Percentiles rank a stretch among this genome's conserved stretches.
Conservation (phyloP, 1,140 invertebrate species). For the Heliconius himera region DNA sequence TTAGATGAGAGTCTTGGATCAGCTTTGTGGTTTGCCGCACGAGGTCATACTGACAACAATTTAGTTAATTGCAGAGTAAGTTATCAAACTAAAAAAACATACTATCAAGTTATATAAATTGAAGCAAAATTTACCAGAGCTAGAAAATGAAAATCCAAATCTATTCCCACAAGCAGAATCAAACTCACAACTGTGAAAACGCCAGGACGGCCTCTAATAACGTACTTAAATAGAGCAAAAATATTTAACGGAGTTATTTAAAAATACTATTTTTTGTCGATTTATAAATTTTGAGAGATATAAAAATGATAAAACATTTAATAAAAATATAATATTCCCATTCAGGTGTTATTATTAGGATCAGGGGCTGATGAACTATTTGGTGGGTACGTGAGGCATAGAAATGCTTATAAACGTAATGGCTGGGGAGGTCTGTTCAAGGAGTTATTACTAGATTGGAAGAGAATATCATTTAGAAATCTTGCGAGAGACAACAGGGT, state of each 20-base stretch:
- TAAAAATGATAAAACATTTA: not conserved
- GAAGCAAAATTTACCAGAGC: no score
- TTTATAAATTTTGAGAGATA: no score
- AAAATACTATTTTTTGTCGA: no score
- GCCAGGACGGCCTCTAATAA: no score
- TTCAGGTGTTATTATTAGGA: constrained; percentile 91
- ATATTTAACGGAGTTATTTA: no score
- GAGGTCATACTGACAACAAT: constrained; percentile 84
- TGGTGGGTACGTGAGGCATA: constrained; percentile 95
- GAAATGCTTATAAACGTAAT: constrained; percentile 85
- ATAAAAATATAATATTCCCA: not conserved
- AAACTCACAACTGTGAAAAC: no score
- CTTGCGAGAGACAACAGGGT: constrained; percentile 96
- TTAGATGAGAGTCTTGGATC: constrained; percentile 98
- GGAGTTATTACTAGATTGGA: constrained; percentile 90
- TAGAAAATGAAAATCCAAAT: no score
- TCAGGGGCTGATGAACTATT: constrained; percentile 99
- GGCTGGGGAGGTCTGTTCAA: constrained; percentile 86
- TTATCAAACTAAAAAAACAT: not conserved
- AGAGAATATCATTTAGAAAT: constrained; percentile 94
- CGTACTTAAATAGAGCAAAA: no score
- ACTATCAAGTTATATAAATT: no score
- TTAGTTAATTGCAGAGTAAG: constrained; percentile 86
- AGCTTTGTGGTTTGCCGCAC: constrained; percentile 97
- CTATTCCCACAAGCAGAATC: no score